Evolutionary conservation across 2,113 vertebrate species (phyloP), one percentile per base, ranked within the genome.

Genomic region (Phycodurus eques): DNA sequence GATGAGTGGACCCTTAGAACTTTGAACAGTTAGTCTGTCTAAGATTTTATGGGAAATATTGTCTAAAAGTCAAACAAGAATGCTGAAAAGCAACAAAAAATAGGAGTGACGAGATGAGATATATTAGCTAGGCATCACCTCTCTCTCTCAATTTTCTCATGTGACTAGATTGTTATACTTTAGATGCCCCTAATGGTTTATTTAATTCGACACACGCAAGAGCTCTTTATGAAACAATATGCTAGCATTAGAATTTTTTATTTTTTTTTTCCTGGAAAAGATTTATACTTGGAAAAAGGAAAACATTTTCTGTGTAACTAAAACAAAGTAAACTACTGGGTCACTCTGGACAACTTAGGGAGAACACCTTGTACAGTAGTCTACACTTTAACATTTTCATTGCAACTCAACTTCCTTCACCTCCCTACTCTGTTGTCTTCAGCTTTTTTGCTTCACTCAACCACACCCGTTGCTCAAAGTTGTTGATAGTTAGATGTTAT

Each of bases 401-500:
- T 83, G 42, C 5, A 62, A 80, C 78, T 68, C 57, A 75, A 84
- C 78, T 85, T 83, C 71, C 77, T 72, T 81, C 82, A 78, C 64
- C 76, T 78, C 73, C 79, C 76, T 47, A 44, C 73, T 75, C 78
- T 76, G 73, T 77, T 78, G 80, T 74, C 79, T 56, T 56, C 53
- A n/a, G 20, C 66, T 54, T 57, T 57, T 72, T 60, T 61, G 57
- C 60, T 31, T 43, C 22, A 22, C 39, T 75, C 43, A 22, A 51
- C 35, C 5, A 63, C 76, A 83, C 78, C 71, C 69, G 53, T 77
- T 71, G 74, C 87, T 91, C 79, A 89, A 91, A 92, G 91, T 92
- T 92, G 90, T 92, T 93, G 88, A 92, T 91, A 91, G 88, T 89
- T 89, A 87, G 82, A 92, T 92, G 87, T 93, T 91, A 92, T 92